These are phyloP conservation scores for Zaprionus inermis DNA, from an alignment of 1,140 invertebrate species.

Conservation along the genomic window DNA sequence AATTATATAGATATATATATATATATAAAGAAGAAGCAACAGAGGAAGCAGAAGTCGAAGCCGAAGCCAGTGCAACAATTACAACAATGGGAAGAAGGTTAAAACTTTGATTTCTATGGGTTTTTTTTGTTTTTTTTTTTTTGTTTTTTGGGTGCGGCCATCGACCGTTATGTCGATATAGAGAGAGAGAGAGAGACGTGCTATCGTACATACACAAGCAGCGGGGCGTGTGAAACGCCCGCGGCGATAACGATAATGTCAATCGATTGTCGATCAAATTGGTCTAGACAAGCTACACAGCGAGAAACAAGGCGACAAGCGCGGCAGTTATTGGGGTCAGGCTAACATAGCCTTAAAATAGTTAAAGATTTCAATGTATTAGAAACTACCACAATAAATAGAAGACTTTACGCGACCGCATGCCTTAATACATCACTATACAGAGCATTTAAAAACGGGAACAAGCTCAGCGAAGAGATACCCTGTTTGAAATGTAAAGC, in stretches of 20 bases:
- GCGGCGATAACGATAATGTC: conserved; percentile 3
- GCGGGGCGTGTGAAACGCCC: conserved; percentile 8
- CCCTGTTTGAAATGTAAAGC: neutral
- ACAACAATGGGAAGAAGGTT: conserved; percentile 31
- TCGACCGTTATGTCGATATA: conserved; percentile 17
- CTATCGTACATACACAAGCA: conserved; percentile 1
- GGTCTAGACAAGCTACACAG: neutral
- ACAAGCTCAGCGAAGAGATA: neutral
- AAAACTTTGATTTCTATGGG: conserved; percentile 25
- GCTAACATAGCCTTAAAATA: conserved; percentile 1
- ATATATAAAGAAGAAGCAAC: neutral
- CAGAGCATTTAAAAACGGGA: too few relatives aligned
- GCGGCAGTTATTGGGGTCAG: neutral
- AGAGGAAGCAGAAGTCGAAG: neutral
- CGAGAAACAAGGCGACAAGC: neutral
- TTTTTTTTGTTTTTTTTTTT: conserved; percentile 1
- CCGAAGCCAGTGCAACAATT: conserved; percentile 9
- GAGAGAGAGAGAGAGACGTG: neutral
- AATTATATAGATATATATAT: neutral
- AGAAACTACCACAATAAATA: neutral
- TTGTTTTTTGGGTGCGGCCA: conserved; percentile 13
- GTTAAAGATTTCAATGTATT: neutral
- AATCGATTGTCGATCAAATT: conserved; percentile 1
- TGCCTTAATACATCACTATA: too few relatives aligned
- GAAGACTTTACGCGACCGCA: neutral